Evolutionary conservation across 2,113 vertebrate genomes (phyloP).

Genomic region (Condylura cristata): DNA sequence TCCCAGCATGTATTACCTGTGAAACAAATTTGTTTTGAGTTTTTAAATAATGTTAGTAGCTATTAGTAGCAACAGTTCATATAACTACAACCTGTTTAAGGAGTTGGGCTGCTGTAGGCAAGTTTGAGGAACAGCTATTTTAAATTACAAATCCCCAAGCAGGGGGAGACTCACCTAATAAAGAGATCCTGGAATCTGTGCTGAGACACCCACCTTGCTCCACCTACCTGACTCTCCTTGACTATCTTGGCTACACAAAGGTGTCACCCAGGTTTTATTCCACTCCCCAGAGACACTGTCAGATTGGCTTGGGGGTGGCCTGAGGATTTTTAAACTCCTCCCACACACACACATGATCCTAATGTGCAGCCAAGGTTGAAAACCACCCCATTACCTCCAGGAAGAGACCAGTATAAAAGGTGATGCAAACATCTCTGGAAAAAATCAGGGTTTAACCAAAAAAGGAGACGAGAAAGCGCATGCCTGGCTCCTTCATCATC

Average conservation of each 20-base stretch:
- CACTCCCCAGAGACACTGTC: no score
- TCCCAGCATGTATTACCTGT: constrained; percentile 34
- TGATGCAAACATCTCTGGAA: not conserved
- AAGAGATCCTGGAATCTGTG: not conserved
- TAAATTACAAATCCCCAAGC: not conserved
- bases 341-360: not conserved
- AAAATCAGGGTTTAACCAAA: not conserved
- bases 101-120: not conserved
- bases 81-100: constrained; percentile 3
- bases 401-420: not conserved
- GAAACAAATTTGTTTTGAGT: constrained; percentile 49
- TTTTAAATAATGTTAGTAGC: not conserved
- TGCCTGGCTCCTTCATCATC: not conserved
- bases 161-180: not conserved
- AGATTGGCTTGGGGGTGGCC: no score
- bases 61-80: not conserved
- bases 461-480: not conserved
- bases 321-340: not conserved
- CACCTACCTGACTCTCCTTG: not conserved
- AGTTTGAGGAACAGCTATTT: not conserved
- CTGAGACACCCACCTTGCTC: not conserved
- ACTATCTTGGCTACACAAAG: not conserved
- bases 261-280: no score
- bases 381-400: not conserved
- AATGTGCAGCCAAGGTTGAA: not conserved